A percentile compares a stretch with the other conserved stretches of the same genome.
Evolutionary conservation across 2,888 invertebrate species (phyloP).

Genomic region (Rhingia rostrata): DNA sequence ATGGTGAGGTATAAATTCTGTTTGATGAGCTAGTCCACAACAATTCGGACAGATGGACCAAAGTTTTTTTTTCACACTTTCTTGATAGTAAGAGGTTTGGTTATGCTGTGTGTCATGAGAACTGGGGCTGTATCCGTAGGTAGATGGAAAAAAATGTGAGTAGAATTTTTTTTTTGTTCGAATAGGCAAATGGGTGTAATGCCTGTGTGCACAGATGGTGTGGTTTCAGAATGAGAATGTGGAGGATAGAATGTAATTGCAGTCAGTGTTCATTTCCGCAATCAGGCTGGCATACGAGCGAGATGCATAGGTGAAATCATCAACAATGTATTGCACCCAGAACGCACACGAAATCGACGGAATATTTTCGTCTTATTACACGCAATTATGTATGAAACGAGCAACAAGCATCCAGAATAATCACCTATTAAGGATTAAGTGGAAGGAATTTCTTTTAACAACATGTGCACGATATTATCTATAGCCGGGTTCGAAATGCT

Average conservation of each 20-base stretch:
- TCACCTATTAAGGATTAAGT: slow-evolving; percentile 43
- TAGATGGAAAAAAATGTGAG: too few relatives aligned
- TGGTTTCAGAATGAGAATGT: slow-evolving; percentile 1
- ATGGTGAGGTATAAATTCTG: slow-evolving; percentile 34
- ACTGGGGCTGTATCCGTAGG: slow-evolving; percentile 38
- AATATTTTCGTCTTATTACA: slow-evolving; percentile 54
- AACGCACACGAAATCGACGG: slow-evolving; percentile 52
- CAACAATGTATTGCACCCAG: slow-evolving; percentile 35
- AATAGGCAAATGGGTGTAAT: not conserved
- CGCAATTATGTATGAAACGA: slow-evolving; percentile 31
- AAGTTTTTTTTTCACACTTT: slow-evolving; percentile 58
- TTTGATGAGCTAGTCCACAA: slow-evolving; percentile 28
- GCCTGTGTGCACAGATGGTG: slow-evolving; percentile 7
- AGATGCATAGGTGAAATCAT: not conserved
- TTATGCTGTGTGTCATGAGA: slow-evolving; percentile 45
- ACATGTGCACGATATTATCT: slow-evolving; percentile 50
- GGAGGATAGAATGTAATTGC: slow-evolving; percentile 51
- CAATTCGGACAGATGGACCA: slow-evolving; percentile 14
- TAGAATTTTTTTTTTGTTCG: not conserved
- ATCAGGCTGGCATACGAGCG: slow-evolving; percentile 9
- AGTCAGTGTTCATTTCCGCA: slow-evolving; percentile 63
- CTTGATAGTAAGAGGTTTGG: not conserved
- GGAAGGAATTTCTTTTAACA: slow-evolving; percentile 15
- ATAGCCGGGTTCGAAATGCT: slow-evolving; percentile 20
- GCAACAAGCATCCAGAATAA: not conserved